A percentile compares a stretch with the other conserved stretches of the same genome.
Evolutionary conservation across 2,113 vertebrate species (phyloP).

Genomic region (Proterorhinus semilunaris): DNA sequence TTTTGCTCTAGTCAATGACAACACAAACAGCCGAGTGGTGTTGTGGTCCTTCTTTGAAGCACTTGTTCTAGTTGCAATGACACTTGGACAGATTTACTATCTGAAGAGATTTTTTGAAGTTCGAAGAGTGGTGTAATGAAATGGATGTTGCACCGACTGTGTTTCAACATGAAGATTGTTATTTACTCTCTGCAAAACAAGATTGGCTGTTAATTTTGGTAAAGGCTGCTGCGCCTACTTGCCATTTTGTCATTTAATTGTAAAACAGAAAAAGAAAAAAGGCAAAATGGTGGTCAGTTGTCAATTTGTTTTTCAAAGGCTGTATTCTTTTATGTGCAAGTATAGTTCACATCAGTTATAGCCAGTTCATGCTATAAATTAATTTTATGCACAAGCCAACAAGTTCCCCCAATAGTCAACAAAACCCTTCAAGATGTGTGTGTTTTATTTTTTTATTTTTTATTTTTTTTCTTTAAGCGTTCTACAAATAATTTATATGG

Average conservation of each 20-base stretch:
- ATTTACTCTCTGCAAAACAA: slow-evolving; percentile 61
- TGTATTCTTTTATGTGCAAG: slow-evolving; percentile 16
- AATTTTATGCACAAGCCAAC: slow-evolving; percentile 1
- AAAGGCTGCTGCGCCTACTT: slow-evolving; percentile 43
- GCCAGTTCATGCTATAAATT: slow-evolving; percentile 31
- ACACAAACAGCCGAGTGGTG: slow-evolving; percentile 99
- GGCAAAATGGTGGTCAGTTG: slow-evolving; percentile 26
- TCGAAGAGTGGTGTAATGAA: slow-evolving; percentile 90
- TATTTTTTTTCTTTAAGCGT: slow-evolving; percentile 8
- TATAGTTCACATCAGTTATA: slow-evolving; percentile 7
- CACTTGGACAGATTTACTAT: slow-evolving; percentile 99
- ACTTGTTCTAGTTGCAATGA: slow-evolving; percentile 98
- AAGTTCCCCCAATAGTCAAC: neutral
- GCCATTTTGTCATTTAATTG: slow-evolving; percentile 46
- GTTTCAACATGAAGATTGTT: slow-evolving; percentile 71
- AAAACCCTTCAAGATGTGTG: slow-evolving; percentile 7
- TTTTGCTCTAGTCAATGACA: slow-evolving; percentile 90
- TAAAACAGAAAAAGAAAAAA: slow-evolving; percentile 32
- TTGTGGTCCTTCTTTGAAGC: slow-evolving; percentile 99
- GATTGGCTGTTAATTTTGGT: slow-evolving; percentile 53
- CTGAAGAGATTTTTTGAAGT: slow-evolving; percentile 99
- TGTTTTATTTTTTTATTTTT: too few relatives aligned
- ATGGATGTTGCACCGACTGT: slow-evolving; percentile 63
- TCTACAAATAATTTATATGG: too few relatives aligned
- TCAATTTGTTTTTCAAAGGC: slow-evolving; percentile 17